These are phyloP conservation scores for Brachirus orientalis DNA, from an alignment of 2,113 vertebrate species.

Conservation along the genomic window DNA sequence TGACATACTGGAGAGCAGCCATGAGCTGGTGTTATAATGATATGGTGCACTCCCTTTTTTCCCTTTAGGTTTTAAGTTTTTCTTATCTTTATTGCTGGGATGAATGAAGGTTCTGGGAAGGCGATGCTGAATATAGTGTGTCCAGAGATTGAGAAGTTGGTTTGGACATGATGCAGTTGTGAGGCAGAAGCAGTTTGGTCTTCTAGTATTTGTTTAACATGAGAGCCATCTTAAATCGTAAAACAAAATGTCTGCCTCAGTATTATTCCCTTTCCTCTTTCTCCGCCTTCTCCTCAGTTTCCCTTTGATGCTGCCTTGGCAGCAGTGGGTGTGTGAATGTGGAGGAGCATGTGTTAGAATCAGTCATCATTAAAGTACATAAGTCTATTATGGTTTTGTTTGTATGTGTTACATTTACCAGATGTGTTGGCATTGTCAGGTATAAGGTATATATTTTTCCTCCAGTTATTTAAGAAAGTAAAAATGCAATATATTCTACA, in stretches of 20 bases:
- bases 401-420: not conserved
- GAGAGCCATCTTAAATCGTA: conserved; percentile 30
- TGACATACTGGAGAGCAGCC: conserved; percentile 82
- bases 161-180: conserved; percentile 25
- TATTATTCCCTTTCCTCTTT: conserved; percentile 16
- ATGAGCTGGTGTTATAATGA: conserved; percentile 80
- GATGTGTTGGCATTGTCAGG: no score
- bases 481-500: no score
- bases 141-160: conserved; percentile 32
- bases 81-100: conserved; percentile 61
- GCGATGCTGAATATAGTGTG: conserved; percentile 34
- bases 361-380: not conserved
- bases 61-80: conserved; percentile 18
- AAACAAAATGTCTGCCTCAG: conserved; percentile 55
- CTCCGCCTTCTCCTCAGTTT: conserved; percentile 38
- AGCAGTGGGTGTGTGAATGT: conserved; percentile 29
- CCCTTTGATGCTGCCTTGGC: conserved; percentile 41
- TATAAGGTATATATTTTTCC: no score
- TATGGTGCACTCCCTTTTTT: conserved; percentile 81
- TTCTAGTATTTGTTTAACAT: conserved; percentile 14
- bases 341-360: conserved; percentile 11
- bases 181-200: conserved; percentile 36
- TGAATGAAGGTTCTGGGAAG: conserved; percentile 63
- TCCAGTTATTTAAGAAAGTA: no score
- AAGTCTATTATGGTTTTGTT: not conserved